A percentile compares a stretch with the other conserved stretches of the same genome.
These are phyloP conservation scores for Anser brachyrhynchus DNA, from an alignment of 2,113 vertebrate genomes.

Conservation along the genomic window DNA sequence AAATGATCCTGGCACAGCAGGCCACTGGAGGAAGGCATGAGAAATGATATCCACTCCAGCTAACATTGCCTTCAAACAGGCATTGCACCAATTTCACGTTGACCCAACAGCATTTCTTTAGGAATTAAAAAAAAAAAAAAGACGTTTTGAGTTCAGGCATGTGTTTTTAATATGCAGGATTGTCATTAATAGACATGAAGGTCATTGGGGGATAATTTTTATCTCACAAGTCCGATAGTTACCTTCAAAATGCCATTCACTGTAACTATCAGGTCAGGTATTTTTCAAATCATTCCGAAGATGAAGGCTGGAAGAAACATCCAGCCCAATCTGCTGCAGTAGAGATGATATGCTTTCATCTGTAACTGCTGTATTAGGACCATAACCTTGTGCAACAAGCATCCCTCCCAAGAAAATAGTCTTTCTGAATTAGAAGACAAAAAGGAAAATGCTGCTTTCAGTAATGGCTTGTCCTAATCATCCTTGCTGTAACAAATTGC, in stretches of 20 bases:
- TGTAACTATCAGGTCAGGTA: not conserved
- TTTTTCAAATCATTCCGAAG: not conserved
- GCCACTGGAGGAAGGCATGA: not conserved
- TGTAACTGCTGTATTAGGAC: not conserved
- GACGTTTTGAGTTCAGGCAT: not conserved
- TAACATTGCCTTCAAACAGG: not conserved
- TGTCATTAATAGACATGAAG: not conserved
- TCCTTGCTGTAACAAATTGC: slow-evolving; percentile 22
- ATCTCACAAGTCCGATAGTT: not conserved
- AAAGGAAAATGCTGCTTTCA: not conserved
- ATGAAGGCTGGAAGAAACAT: not conserved
- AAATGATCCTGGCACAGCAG: not conserved
- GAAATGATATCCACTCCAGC: not conserved
- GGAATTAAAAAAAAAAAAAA: not conserved
- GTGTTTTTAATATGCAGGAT: not conserved
- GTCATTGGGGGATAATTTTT: not conserved
- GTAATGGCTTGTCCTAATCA: slow-evolving; percentile 7
- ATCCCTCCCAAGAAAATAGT: not conserved
- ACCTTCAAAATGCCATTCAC: not conserved
- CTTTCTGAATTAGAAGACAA: not conserved
- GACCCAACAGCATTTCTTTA: not conserved
- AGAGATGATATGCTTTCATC: not conserved
- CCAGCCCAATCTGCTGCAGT: not conserved
- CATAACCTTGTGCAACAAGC: not conserved
- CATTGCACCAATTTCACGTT: not conserved